Percentiles rank a stretch among this genome's conserved stretches.
phyloP scores from a whole-genome alignment of 2,888 invertebrate genomes.

The Apantesis nais region DNA sequence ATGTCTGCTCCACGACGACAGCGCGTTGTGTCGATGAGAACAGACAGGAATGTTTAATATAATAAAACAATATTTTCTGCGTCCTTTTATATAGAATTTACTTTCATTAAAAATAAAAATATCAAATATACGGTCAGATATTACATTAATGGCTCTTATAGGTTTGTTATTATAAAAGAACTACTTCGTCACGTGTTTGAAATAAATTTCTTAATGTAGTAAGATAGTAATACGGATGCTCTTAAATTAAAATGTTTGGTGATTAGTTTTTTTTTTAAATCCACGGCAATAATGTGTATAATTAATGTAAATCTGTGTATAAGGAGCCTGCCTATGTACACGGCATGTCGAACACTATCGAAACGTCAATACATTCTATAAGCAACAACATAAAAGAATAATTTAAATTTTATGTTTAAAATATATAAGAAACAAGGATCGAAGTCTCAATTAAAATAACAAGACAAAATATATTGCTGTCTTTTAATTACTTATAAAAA shows the following conservation, averaged over 20 bases:
- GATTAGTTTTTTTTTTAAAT: no score
- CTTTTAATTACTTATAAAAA: slow-evolving; percentile 8
- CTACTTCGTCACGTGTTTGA: not conserved
- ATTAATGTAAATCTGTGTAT: no score
- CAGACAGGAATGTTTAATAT: slow-evolving; percentile 36
- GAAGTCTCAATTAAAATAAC: not conserved
- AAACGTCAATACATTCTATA: no score
- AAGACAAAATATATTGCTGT: not conserved
- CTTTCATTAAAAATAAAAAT: slow-evolving; percentile 6
- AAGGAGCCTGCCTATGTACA: no score
- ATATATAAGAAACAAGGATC: not conserved
- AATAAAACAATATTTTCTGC: slow-evolving; percentile 28
- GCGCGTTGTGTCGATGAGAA: slow-evolving; percentile 28
- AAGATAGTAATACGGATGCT: not conserved
- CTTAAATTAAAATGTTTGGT: not conserved
- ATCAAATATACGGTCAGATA: not conserved
- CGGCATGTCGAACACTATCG: no score
- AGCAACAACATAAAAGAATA: no score
- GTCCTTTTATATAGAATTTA: slow-evolving; percentile 3
- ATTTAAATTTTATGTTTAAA: no score
- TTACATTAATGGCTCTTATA: not conserved
- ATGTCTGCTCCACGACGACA: slow-evolving; percentile 28
- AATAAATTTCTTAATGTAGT: not conserved
- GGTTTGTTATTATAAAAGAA: not conserved
- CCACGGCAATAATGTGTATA: no score